A percentile compares a stretch with the other conserved stretches of the same genome.
phyloP scores from a whole-genome alignment of 1,140 invertebrate species.

The Drosophila watanabei region DNA sequence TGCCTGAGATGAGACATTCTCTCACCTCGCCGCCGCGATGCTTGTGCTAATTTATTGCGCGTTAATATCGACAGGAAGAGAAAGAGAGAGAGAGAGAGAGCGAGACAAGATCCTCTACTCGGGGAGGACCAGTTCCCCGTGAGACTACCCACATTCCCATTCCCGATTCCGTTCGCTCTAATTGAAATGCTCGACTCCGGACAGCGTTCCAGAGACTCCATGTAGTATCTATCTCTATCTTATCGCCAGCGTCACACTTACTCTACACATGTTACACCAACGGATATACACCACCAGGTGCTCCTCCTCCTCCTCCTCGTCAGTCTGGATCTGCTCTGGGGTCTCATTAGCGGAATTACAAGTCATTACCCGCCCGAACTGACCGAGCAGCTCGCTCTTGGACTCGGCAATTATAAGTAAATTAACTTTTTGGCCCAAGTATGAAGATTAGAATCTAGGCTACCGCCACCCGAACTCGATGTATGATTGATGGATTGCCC shows the following conservation, averaged over 20 bases:
- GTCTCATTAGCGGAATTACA: conserved; percentile 85
- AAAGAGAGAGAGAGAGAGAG: conserved; percentile 50
- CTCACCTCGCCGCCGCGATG: conserved; percentile 64
- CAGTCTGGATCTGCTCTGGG: conserved; percentile 5
- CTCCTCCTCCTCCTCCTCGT: neutral
- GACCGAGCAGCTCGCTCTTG: conserved; percentile 32
- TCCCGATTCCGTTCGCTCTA: conserved; percentile 28
- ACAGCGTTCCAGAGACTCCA: neutral
- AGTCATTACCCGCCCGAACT: conserved; percentile 75
- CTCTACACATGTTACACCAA: conserved; percentile 43
- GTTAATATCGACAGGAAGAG: conserved; percentile 82
- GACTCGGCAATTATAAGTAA: conserved; percentile 85
- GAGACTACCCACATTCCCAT: neutral
- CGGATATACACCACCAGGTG: conserved; percentile 32
- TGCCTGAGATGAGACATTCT: conserved; percentile 50
- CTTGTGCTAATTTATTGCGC: conserved; percentile 84
- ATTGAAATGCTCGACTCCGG: conserved; percentile 68
- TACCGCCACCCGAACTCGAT: conserved; percentile 48
- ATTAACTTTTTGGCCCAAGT: conserved; percentile 81
- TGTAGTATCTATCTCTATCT: conserved; percentile 34
- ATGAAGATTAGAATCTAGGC: conserved; percentile 68
- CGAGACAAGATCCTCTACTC: conserved; percentile 2
- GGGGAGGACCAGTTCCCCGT: conserved; percentile 19
- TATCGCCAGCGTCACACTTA: conserved; percentile 75
- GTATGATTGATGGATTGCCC: conserved; percentile 80